Base-by-base conservation (phyloP, 1,140 invertebrate species). In the Lethrus apterus region DNA sequence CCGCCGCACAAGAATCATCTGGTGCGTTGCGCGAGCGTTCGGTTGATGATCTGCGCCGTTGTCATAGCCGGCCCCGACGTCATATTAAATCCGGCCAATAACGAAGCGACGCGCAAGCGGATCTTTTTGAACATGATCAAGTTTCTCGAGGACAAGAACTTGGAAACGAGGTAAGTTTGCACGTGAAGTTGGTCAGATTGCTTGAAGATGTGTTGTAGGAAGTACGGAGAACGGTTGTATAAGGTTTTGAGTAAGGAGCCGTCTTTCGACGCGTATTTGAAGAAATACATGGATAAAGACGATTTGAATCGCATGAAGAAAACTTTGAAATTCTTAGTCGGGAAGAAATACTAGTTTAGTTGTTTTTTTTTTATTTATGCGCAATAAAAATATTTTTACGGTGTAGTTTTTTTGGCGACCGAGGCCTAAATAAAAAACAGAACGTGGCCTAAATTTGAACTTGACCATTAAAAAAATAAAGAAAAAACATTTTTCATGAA, bases 1-100 rank as follows among this genome's bases (percentile, higher is more conserved):
- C 66, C 67, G n/a, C 46, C 48, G 17, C 64, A 67, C 49, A 64
- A 64, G 48, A 67, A 67, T 48, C 36, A 48, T 10, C 45, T 67
- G 10, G 62, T 65, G 3, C 46, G 64, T 15, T 51, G 34, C 10
- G 59, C 64, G 7, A 50, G 59, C 0, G 58, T 56, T 1, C 30
- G 64, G 34, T 35, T 67, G 19, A 17, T 67, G 11, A 55, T 65
- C 21, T 65, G 63, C 35, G 56, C 54, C 0, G 52, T 62, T n/a
- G 58, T 62, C 9, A 60, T 65, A 23, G 57, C 55, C 15, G 63
- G 60, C 10, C 33, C 57, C 2, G 46, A 44, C 9, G 33, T 44
- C 7, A 45, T 67, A 23, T 47, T 67, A 24, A 56, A 60, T 44
- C 48, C 55, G 2, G 44, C 51, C 23, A 53, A 35, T 21, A 57